Conservation (phyloP, 2,888 invertebrate species). For the Tipula lateralis region DNA sequence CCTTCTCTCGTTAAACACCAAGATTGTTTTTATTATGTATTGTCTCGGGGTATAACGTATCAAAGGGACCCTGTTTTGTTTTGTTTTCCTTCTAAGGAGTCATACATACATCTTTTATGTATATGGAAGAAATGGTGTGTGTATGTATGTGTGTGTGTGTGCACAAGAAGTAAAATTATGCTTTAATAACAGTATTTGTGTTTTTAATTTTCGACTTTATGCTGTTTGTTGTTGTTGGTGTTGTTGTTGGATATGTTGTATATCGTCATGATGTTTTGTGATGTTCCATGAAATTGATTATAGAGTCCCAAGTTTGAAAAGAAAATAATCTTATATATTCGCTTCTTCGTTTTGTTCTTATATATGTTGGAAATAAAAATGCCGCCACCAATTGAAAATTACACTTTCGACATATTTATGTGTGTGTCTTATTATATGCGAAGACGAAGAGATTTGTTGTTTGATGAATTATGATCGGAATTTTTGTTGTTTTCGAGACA, state of each 20-base stretch:
- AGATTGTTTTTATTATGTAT: neutral
- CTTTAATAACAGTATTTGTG: neutral
- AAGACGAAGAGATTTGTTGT: neutral
- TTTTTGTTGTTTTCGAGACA: neutral
- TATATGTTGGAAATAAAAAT: neutral
- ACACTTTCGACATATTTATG: slow-evolving; percentile 19
- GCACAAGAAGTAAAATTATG: neutral
- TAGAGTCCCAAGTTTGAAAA: neutral
- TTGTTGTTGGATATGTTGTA: too few species aligned
- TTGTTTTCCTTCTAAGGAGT: neutral
- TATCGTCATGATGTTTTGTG: slow-evolving; percentile 7
- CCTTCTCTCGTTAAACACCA: neutral
- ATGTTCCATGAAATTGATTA: slow-evolving; percentile 24
- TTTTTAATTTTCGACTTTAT: slow-evolving; percentile 11
- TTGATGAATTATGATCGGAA: neutral
- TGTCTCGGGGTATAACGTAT: neutral
- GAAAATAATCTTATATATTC: neutral
- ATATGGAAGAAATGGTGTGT: neutral
- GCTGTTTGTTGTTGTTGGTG: neutral
- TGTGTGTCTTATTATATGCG: neutral
- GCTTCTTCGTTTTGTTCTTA: neutral
- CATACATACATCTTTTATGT: too few species aligned
- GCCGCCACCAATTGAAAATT: slow-evolving; percentile 24
- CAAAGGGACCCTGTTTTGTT: neutral
- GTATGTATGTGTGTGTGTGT: neutral